Base-by-base conservation (phyloP, 2,888 invertebrate genomes). In the Lomographa bimaculata region DNA sequence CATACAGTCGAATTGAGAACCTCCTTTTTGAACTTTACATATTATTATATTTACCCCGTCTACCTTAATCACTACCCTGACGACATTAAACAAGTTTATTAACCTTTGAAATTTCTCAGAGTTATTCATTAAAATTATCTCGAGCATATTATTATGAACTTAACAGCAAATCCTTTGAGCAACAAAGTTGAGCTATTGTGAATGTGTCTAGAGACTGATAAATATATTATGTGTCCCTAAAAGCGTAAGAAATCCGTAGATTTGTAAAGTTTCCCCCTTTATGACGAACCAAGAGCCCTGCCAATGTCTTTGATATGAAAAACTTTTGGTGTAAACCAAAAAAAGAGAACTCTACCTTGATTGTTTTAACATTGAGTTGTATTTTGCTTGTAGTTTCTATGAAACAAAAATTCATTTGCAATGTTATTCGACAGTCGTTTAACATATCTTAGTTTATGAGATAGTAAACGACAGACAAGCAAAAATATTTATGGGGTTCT, bases 241-340 rank as follows among this genome's bases (percentile, higher is more conserved):
- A 82, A 86, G 83, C 83, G 80, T 79, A 81, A 79, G 85, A 86
- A 84, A 86, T 87, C 74, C 82, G 68, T 74, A 86, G 80, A 87
- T 86, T 86, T 87, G 82, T 85, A 85, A 89, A 87, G 72, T 87
- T 85, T 81, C 71, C 85, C 85, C 85, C 71, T 84, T 85, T 86
- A 86, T 83, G 85, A 85, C 71, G 77, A 72, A 74, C 69, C 69
- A 83, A 81, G 28, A 18, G 76, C 79, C 69, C 69, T 64, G 71
- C 75, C 80, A 71, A 84, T 83, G 85, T 85, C 81, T 83, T 81
- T 64, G 79, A 85, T 82, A 83, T 85, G 83, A 84, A 83, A 85
- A 86, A 86, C 76, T 82, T 84, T 71, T 63, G 69, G 52, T 56
- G 40, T 29, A 18, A 42, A 28, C 10, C 7, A 6, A 25, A 29